These are phyloP conservation scores for Hypanus sabinus DNA, from an alignment of 2,113 vertebrate genomes.

Conservation along the genomic window DNA sequence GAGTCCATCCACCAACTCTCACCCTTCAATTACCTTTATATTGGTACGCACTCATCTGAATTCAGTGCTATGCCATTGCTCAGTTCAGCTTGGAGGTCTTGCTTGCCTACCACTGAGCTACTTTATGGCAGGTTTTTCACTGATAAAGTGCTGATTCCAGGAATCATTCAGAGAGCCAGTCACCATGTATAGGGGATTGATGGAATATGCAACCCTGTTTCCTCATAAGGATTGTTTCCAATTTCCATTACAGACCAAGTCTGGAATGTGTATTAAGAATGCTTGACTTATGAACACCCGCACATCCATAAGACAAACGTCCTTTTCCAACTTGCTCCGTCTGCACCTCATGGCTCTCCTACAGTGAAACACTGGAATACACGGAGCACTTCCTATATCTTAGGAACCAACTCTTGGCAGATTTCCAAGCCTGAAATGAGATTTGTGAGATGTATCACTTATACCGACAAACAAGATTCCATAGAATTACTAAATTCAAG, in stretches of 20 bases:
- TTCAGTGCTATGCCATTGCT: neutral
- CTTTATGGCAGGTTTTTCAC: neutral
- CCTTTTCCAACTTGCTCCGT: too few relatives aligned
- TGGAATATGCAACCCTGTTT: neutral
- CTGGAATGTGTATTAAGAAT: too few relatives aligned
- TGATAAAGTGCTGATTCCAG: neutral
- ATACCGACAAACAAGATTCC: too few relatives aligned
- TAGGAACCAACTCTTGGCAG: too few relatives aligned
- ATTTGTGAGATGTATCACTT: too few relatives aligned
- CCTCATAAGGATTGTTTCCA: neutral
- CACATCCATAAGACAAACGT: too few relatives aligned
- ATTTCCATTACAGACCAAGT: neutral
- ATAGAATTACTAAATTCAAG: too few relatives aligned
- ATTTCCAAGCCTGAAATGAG: neutral
- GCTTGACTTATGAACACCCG: too few relatives aligned
- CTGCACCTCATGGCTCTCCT: too few relatives aligned
- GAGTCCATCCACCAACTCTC: too few relatives aligned
- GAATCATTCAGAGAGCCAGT: neutral
- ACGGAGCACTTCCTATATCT: too few relatives aligned
- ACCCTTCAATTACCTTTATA: neutral
- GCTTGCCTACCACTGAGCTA: neutral
- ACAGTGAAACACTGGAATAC: too few relatives aligned
- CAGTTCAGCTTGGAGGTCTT: neutral
- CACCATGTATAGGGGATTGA: neutral
- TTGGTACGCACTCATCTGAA: neutral